Evolutionary conservation across 2,888 invertebrate genomes (phyloP).

Genomic region (Nymphalis urticae): DNA sequence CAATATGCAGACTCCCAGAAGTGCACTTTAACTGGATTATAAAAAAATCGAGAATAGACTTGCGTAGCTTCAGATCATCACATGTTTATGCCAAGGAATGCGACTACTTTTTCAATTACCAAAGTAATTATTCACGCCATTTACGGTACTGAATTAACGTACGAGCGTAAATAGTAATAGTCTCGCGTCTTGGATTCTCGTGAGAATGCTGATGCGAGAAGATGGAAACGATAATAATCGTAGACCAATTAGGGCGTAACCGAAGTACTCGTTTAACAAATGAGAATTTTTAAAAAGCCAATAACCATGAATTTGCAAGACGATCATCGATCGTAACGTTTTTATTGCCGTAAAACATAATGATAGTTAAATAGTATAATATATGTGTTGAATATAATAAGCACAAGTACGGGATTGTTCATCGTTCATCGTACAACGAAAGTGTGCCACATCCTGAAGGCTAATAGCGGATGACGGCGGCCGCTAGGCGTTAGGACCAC

Average conservation of each 20-base stretch:
- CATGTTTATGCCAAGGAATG: slow-evolving; percentile 55
- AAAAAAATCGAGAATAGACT: slow-evolving; percentile 50
- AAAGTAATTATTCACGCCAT: slow-evolving; percentile 72
- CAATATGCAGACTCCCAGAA: slow-evolving; percentile 41
- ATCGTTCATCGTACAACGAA: slow-evolving; percentile 43
- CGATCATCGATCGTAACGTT: background rate
- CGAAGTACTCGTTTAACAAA: slow-evolving; percentile 17
- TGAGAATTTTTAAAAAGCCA: slow-evolving; percentile 9
- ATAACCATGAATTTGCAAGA: background rate
- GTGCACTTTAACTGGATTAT: slow-evolving; percentile 46
- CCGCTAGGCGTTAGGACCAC: slow-evolving; percentile 69
- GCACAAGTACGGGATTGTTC: slow-evolving; percentile 29
- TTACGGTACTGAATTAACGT: slow-evolving; percentile 67
- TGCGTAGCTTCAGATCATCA: slow-evolving; percentile 48
- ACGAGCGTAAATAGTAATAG: slow-evolving; percentile 55
- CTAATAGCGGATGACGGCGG: slow-evolving; percentile 63
- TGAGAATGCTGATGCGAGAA: slow-evolving; percentile 51
- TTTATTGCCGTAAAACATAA: background rate
- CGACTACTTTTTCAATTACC: slow-evolving; percentile 66
- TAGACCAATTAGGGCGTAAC: slow-evolving; percentile 32
- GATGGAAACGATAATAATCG: slow-evolving; percentile 42
- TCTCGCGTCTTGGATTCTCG: slow-evolving; percentile 49
- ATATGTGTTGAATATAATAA: slow-evolving; percentile 16
- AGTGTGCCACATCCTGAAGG: slow-evolving; percentile 71
- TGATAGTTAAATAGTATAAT: background rate